These are phyloP conservation scores for Alauda arvensis DNA, from an alignment of 2,797 vertebrate genomes.

Conservation along the genomic window DNA sequence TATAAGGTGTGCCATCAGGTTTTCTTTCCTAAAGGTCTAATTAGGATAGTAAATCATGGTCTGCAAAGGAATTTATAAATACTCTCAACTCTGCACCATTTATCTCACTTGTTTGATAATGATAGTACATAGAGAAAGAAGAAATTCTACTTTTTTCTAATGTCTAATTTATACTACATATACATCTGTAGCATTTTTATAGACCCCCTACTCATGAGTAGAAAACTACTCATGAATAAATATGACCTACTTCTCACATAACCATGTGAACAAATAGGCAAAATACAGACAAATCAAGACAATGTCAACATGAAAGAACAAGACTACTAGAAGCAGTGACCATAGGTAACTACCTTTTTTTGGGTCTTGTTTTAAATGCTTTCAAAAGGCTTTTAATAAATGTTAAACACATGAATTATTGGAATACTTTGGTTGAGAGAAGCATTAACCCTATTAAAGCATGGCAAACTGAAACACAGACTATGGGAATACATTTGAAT, in stretches of 20 bases:
- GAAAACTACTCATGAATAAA: neutral
- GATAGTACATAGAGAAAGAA: neutral
- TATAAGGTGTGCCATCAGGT: neutral
- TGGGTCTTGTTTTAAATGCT: neutral
- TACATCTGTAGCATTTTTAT: neutral
- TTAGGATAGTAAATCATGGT: neutral
- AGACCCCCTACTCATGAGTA: neutral
- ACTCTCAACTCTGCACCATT: neutral
- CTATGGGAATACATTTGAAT: neutral
- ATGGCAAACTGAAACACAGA: neutral
- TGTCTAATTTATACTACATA: neutral
- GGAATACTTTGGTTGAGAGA: neutral
- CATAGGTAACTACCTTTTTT: neutral
- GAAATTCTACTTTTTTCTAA: neutral
- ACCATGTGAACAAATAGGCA: neutral
- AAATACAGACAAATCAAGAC: neutral
- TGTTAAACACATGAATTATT: neutral
- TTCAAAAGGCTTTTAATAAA: neutral
- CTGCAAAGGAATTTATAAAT: neutral
- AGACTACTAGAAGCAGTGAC: neutral
- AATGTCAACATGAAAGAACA: neutral
- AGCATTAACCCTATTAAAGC: neutral
- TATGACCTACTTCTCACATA: neutral
- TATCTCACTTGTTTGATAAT: neutral
- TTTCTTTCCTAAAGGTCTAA: neutral